phyloP scores from a whole-genome alignment of 92 coral and sea anemone genomes.

The Metridium senile region DNA sequence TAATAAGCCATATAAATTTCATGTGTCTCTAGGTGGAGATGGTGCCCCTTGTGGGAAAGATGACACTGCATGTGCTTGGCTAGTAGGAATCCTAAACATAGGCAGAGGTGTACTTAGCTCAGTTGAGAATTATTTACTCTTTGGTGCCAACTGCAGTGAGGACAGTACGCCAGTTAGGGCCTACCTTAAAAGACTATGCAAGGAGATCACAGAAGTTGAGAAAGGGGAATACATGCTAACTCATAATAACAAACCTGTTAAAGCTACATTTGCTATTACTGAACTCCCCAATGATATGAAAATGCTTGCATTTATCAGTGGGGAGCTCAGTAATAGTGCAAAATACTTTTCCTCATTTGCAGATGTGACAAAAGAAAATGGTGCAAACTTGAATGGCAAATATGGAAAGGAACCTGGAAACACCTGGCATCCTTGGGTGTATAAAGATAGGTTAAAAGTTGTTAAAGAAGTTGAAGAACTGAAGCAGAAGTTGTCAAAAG shows the following conservation, averaged over 20 bases:
- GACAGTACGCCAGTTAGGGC: neutral
- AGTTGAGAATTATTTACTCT: neutral
- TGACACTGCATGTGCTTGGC: slow-evolving; percentile 4
- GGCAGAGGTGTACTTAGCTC: slow-evolving; percentile 15
- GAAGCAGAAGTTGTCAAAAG: slow-evolving; percentile 12
- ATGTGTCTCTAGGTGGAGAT: slow-evolving; percentile 24
- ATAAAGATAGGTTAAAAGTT: slow-evolving; percentile 23
- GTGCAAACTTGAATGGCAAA: slow-evolving; percentile 45
- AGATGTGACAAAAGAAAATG: slow-evolving; percentile 45
- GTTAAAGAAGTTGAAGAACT: slow-evolving; percentile 31
- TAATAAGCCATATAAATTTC: neutral
- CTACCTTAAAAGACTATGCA: neutral
- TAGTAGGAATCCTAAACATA: slow-evolving; percentile 7
- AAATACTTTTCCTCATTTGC: slow-evolving; percentile 31
- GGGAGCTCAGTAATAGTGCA: slow-evolving; percentile 6
- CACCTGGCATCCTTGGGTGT: slow-evolving; percentile 33
- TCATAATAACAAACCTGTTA: neutral
- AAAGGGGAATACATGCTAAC: neutral
- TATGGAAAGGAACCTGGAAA: slow-evolving; percentile 40
- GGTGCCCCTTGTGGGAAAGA: slow-evolving; percentile 22
- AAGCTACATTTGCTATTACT: neutral
- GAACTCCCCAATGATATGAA: slow-evolving; percentile 10
- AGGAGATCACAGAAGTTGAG: neutral
- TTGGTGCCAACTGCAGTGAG: slow-evolving; percentile 10
- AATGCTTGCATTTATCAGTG: slow-evolving; percentile 9